Conservation (phyloP, 2,113 vertebrate species). For the Thunnus maccoyii region DNA sequence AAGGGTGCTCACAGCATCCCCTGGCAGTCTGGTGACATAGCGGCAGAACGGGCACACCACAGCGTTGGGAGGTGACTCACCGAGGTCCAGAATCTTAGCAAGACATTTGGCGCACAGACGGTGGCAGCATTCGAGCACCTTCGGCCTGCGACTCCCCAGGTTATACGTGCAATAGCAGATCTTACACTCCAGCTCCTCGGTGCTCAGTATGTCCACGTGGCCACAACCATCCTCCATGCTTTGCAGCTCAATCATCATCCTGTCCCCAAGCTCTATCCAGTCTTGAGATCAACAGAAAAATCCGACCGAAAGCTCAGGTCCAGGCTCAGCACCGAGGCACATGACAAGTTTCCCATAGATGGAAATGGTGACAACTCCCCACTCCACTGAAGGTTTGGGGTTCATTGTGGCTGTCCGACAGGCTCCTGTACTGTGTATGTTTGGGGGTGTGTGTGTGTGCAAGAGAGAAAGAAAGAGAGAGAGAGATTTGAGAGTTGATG, state of each 20-base stretch:
- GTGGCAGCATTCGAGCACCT: conserved; percentile 93
- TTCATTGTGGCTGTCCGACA: conserved; percentile 47
- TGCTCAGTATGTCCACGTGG: conserved; percentile 75
- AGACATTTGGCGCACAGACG: conserved; percentile 95
- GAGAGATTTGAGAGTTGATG: conserved; percentile 25
- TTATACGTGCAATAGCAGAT: conserved; percentile 95
- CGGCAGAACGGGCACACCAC: conserved; percentile 96
- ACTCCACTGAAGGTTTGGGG: conserved; percentile 43
- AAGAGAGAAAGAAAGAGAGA: conserved; percentile 16
- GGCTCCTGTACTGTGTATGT: conserved; percentile 24
- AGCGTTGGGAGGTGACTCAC: conserved; percentile 88
- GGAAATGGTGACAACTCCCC: conserved; percentile 24
- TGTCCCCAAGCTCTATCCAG: neutral
- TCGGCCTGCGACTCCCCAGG: conserved; percentile 89
- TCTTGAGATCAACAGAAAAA: conserved; percentile 28
- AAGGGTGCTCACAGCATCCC: conserved; percentile 88
- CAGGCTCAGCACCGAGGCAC: conserved; percentile 28
- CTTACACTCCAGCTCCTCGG: conserved; percentile 95
- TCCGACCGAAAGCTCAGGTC: conserved; percentile 10
- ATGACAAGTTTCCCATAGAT: conserved; percentile 36
- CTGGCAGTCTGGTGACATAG: conserved; percentile 88
- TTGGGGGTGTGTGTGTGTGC: conserved; percentile 7
- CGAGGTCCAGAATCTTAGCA: conserved; percentile 92
- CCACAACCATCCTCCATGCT: conserved; percentile 56
- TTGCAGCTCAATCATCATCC: conserved; percentile 85